phyloP scores from a whole-genome alignment of 2,797 vertebrate genomes.

The Nannoperca australis region DNA sequence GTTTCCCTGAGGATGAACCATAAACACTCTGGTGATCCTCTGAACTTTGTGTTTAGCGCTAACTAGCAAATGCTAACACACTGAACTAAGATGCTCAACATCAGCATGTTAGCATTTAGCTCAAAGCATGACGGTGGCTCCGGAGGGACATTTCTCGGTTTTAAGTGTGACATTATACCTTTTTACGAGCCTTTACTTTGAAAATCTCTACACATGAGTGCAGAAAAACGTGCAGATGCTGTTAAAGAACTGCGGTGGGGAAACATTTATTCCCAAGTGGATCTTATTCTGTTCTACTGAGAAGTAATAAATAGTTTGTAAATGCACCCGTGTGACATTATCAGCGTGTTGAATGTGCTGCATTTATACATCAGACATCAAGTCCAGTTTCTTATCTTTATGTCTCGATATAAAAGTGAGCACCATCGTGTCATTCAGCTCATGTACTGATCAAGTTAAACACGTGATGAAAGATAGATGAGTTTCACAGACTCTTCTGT shows the following conservation, averaged over 20 bases:
- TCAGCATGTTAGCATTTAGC: not conserved
- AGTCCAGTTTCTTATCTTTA: not conserved
- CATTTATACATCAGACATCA: not conserved
- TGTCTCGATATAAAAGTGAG: too few species aligned
- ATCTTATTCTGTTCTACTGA: too few species aligned
- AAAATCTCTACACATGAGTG: not conserved
- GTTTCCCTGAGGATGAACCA: not conserved
- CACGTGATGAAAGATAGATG: not conserved
- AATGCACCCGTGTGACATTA: not conserved
- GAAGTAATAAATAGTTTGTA: not conserved
- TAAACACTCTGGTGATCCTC: not conserved
- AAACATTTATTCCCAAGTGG: too few species aligned
- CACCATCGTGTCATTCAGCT: too few species aligned
- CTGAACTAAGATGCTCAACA: not conserved
- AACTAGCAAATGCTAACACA: not conserved
- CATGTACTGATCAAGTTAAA: too few species aligned
- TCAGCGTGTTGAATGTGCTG: too few species aligned
- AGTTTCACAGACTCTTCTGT: not conserved
- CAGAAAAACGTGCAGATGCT: too few species aligned
- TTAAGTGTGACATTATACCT: too few species aligned
- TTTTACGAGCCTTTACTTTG: slow-evolving; percentile 1
- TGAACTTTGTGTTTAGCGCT: not conserved
- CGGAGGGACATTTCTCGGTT: not conserved
- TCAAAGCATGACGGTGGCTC: not conserved
- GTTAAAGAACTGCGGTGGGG: too few species aligned